Evolutionary conservation across 2,113 vertebrate genomes (phyloP), one percentile per base, ranked within the genome.

Genomic region (Holacanthus passer): DNA sequence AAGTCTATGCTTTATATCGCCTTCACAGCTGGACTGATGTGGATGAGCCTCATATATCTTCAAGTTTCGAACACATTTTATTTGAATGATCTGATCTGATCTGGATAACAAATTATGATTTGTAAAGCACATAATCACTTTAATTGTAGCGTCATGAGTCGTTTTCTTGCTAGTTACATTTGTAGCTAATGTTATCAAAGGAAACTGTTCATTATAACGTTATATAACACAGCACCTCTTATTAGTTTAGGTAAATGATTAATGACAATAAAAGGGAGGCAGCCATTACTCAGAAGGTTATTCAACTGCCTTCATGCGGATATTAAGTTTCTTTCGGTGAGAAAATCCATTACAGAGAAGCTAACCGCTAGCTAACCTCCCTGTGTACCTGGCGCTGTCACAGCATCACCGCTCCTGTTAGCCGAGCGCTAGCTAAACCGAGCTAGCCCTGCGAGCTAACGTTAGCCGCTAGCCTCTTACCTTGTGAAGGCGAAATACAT

Each of bases 401-500:
- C n/a, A 90, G 87, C 91, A 88, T 89, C 90, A 48, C 82, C n/a
- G 48, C 58, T 56, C 5, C 60, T 10, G 85, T 58, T 91, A 91
- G 85, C 82, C n/a, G 45, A n/a, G 35, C 60, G 39, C 66, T 47
- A 64, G 85, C 74, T 32, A 32, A n/a, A 41, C 85, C 9, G 53
- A 41, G 92, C 91, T 90, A 93, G 52, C 76, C 24, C 27, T n/a
- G 65, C 14, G 29, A 27, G 87, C 71, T 89, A 87, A 41, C 71
- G 35, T 35, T 87, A 88, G 73, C 82, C 1, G 55, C 0, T n/a
- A 16, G 4, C 74, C 24, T 65, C 92, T 92, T 90, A 99, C 98
- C 98, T 96, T 79, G 97, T 95, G 80, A 99, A 99, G 31, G 96
- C 97, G 89, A 99, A 99, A 89, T 98, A 98, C 98, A 99, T 99